These are phyloP conservation scores for Automeris io DNA, from an alignment of 2,888 invertebrate species.

Conservation along the genomic window DNA sequence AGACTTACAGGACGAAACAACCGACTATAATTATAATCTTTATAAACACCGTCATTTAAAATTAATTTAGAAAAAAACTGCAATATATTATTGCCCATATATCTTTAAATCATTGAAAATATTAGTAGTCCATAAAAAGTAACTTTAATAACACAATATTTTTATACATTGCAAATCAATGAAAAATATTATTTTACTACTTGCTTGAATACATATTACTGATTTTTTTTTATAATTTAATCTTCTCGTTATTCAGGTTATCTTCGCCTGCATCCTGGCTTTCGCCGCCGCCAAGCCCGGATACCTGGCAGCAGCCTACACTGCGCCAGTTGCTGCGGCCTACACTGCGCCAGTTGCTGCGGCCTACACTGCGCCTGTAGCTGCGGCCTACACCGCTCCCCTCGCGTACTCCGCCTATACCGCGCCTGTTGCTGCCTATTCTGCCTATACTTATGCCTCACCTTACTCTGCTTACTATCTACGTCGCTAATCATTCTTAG, in stretches of 20 bases:
- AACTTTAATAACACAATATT: too few species aligned
- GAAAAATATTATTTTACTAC: not conserved
- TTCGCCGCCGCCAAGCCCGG: conserved; percentile 27
- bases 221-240: not conserved
- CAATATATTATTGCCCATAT: too few species aligned
- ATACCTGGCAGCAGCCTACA: conserved; percentile 29
- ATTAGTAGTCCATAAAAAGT: too few species aligned
- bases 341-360: conserved; percentile 36
- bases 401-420: conserved; percentile 46
- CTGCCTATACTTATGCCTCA: conserved; percentile 36
- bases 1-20: too few species aligned
- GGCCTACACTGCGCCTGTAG: conserved; percentile 32
- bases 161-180: too few species aligned
- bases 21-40: too few species aligned
- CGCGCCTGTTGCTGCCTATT: conserved; percentile 36
- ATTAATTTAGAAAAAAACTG: too few species aligned
- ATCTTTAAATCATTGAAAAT: too few species aligned
- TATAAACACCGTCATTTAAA: too few species aligned
- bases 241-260: conserved; percentile 35
- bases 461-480: conserved; percentile 35
- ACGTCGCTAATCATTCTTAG: conserved; percentile 15
- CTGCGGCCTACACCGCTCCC: conserved; percentile 57
- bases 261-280: conserved; percentile 50
- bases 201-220: not conserved
- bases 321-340: conserved; percentile 25